phyloP scores from a whole-genome alignment of 53 echinoderm and acorn worm species.

The Patiria pectinifera region DNA sequence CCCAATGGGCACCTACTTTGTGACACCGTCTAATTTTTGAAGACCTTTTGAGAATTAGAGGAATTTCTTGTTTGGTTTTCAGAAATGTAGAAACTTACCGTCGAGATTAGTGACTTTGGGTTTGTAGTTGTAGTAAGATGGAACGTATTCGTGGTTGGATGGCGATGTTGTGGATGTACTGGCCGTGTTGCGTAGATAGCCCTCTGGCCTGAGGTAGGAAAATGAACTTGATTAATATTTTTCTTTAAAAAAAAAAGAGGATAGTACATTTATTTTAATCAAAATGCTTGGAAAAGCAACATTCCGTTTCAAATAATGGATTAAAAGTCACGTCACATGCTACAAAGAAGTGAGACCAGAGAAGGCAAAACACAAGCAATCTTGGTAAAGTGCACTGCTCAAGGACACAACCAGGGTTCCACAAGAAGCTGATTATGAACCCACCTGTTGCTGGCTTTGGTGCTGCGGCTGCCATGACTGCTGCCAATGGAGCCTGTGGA shows the following conservation, averaged over 20 bases:
- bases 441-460: constrained; percentile 65
- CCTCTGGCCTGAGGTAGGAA: constrained; percentile 81
- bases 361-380: too few species aligned
- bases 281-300: neutral
- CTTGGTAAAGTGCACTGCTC: too few species aligned
- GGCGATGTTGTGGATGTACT: constrained; percentile 81
- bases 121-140: constrained; percentile 86
- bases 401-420: neutral
- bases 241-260: too few species aligned
- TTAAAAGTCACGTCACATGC: too few species aligned
- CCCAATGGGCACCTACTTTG: neutral
- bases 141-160: constrained; percentile 86
- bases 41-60: neutral
- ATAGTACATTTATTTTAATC: too few species aligned
- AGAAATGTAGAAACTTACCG: constrained; percentile 73
- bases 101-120: constrained; percentile 90
- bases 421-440: neutral
- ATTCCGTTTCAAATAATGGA: neutral
- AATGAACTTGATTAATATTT: too few species aligned
- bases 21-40: neutral
- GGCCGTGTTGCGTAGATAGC: constrained; percentile 88
- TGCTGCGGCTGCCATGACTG: constrained; percentile 73
- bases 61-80: neutral
- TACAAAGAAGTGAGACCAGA: too few species aligned
- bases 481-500: constrained; percentile 89